Percentiles rank a stretch among this genome's conserved stretches.
phyloP scores from a whole-genome alignment of 2,797 vertebrate species.

The Centropyge bicolor region DNA sequence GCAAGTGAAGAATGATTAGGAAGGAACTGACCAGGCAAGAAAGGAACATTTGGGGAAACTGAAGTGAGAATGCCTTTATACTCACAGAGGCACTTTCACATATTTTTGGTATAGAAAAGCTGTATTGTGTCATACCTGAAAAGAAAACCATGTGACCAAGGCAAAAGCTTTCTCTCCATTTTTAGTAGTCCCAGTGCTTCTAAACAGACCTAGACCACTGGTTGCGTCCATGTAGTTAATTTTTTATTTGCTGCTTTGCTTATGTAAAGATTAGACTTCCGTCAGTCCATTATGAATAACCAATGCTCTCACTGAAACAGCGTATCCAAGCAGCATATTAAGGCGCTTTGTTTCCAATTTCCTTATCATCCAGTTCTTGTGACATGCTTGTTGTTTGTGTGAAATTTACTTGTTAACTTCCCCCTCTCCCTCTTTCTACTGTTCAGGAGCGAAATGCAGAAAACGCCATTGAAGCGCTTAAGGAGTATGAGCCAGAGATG shows the following conservation, averaged over 20 bases:
- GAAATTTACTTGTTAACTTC: not conserved
- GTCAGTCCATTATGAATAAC: slow-evolving; percentile 19
- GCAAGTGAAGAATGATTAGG: slow-evolving; percentile 26
- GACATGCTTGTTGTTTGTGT: not conserved
- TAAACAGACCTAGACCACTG: not conserved
- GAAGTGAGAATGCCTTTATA: not conserved
- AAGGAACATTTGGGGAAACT: not conserved
- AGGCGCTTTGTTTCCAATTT: no score
- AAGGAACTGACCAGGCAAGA: slow-evolving; percentile 17
- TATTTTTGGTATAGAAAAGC: not conserved
- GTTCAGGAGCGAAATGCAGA: slow-evolving; percentile 87
- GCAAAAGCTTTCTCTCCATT: not conserved
- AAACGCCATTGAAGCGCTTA: slow-evolving; percentile 89
- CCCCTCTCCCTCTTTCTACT: not conserved
- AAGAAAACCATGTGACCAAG: not conserved
- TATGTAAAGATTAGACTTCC: slow-evolving; percentile 2
- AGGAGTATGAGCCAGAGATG: slow-evolving; percentile 99
- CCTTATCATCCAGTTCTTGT: not conserved
- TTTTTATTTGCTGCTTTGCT: slow-evolving; percentile 8
- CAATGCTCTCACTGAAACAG: not conserved
- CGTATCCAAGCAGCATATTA: no score
- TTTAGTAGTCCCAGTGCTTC: not conserved
- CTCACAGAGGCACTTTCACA: not conserved
- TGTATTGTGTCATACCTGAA: not conserved
- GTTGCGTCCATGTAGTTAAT: not conserved